Conservation (phyloP, 2,797 vertebrate genomes). For the Danionella dracula region DNA sequence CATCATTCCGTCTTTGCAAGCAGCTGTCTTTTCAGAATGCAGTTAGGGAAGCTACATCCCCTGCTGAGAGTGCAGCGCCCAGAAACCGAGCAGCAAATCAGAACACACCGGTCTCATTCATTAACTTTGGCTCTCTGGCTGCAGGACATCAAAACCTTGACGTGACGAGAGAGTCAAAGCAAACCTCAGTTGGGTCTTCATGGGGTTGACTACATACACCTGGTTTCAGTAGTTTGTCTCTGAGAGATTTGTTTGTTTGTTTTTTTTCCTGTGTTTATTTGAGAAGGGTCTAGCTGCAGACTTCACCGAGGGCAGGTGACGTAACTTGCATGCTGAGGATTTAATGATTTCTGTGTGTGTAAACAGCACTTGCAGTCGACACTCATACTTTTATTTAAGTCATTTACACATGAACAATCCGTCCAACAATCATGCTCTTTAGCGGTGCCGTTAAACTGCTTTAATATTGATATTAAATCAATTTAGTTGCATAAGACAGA, state of each 20-base stretch:
- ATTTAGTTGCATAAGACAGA: too few species aligned
- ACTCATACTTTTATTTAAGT: too few species aligned
- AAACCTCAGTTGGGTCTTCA: slow-evolving; percentile 47
- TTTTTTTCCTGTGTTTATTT: neutral
- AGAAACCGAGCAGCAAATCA: slow-evolving; percentile 47
- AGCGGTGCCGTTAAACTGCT: too few species aligned
- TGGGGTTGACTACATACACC: slow-evolving; percentile 25
- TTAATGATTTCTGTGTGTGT: too few species aligned
- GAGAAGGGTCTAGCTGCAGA: slow-evolving; percentile 3
- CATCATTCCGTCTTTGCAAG: slow-evolving; percentile 42
- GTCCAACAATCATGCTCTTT: too few species aligned
- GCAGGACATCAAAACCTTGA: slow-evolving; percentile 56
- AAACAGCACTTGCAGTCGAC: too few species aligned
- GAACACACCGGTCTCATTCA: slow-evolving; percentile 61
- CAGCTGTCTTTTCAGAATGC: slow-evolving; percentile 47
- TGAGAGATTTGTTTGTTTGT: neutral
- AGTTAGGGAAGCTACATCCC: slow-evolving; percentile 46
- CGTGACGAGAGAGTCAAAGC: slow-evolving; percentile 59
- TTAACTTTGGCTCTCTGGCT: slow-evolving; percentile 58
- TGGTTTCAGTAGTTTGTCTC: slow-evolving; percentile 1
- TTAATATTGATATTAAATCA: too few species aligned
- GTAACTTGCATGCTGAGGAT: too few species aligned
- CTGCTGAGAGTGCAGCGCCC: slow-evolving; percentile 45
- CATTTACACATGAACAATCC: too few species aligned
- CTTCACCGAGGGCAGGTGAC: too few species aligned